Evolutionary conservation across 1,140 invertebrate genomes (phyloP).

Genomic region (Dinothrombium tinctorium): DNA sequence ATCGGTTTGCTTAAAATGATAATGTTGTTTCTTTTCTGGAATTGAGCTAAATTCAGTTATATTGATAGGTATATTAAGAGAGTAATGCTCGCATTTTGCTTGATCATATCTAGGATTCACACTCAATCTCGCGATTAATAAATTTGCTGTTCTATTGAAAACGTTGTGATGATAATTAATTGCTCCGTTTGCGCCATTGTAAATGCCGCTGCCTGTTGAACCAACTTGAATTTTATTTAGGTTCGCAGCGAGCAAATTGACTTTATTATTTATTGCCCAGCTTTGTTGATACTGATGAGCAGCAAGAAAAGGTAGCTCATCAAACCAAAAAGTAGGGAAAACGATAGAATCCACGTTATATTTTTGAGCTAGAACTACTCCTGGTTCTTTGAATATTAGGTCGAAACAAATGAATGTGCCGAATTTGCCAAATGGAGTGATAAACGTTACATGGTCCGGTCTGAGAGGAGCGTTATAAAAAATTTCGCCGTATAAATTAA

Average conservation of each 20-base stretch:
- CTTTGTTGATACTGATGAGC: not conserved
- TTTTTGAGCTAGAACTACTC: constrained; percentile 25
- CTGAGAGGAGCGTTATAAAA: constrained; percentile 25
- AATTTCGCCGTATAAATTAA: constrained; percentile 36
- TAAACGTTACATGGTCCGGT: constrained; percentile 31
- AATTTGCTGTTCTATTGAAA: not conserved
- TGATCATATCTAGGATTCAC: too few species aligned
- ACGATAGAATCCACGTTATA: constrained; percentile 37
- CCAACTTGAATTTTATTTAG: not conserved
- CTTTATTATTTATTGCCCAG: not conserved
- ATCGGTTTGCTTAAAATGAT: too few species aligned
- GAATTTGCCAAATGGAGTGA: constrained; percentile 29
- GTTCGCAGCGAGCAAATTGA: not conserved
- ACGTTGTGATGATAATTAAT: not conserved
- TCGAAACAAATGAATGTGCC: constrained; percentile 51
- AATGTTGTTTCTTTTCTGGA: too few species aligned
- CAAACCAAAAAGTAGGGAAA: constrained; percentile 43
- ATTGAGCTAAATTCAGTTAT: too few species aligned
- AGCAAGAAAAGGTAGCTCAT: constrained; percentile 37
- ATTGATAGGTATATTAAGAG: too few species aligned
- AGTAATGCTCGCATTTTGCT: too few species aligned
- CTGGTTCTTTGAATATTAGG: constrained; percentile 37
- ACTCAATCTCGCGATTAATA: too few species aligned
- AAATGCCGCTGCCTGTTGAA: not conserved
- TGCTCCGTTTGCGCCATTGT: not conserved